Percentiles rank a stretch among this genome's conserved stretches.
phyloP scores from a whole-genome alignment of 2,113 vertebrate species.

The Myotis lucifugus region DNA sequence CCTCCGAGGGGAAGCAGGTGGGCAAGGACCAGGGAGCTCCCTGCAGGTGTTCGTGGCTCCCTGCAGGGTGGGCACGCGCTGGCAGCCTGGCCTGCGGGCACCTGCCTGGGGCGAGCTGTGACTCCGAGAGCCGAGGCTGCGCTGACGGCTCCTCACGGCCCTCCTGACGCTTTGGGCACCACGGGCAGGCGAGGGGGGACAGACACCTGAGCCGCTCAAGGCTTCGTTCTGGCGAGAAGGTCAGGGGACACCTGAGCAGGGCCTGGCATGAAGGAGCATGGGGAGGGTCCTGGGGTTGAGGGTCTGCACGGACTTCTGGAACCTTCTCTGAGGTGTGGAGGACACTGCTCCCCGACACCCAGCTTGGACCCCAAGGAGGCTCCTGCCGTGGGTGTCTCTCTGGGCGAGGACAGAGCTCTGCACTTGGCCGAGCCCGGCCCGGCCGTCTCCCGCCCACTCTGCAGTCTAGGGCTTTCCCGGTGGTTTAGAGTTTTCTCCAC shows the following conservation, averaged over 20 bases:
- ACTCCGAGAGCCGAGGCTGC: neutral
- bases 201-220: neutral
- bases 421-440: neutral
- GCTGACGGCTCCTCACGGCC: neutral
- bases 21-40: rapidly evolving
- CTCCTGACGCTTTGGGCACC: neutral
- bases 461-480: neutral
- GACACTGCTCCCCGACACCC: neutral
- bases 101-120: neutral
- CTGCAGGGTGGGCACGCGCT: rapidly evolving
- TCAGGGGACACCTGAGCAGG: neutral
- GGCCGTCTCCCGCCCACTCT: neutral
- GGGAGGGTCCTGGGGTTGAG: neutral
- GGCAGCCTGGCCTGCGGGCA: no score
- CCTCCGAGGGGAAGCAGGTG: rapidly evolving
- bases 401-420: neutral
- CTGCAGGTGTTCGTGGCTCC: rapidly evolving
- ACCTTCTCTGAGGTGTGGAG: neutral
- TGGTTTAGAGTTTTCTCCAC: neutral
- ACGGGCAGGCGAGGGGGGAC: rapidly evolving
- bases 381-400: rapidly evolving
- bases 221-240: neutral
- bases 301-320: neutral
- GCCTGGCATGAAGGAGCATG: neutral
- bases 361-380: neutral